These are phyloP conservation scores for Stercorarius parasiticus DNA, from an alignment of 2,113 vertebrate species.

Conservation along the genomic window DNA sequence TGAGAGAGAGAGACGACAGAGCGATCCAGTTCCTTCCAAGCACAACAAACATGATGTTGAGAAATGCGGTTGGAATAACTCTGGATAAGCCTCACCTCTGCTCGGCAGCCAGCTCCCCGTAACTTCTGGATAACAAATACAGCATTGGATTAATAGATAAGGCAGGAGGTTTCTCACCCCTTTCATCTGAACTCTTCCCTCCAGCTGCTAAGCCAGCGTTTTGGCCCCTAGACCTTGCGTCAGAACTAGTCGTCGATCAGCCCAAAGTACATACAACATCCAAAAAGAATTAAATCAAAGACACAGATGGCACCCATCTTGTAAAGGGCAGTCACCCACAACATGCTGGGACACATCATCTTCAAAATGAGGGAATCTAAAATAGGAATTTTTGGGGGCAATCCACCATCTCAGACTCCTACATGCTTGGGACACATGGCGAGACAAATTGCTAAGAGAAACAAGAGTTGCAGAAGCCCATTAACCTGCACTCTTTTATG, in stretches of 20 bases:
- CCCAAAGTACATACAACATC: background rate
- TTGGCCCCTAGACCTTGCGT: background rate
- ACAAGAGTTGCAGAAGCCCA: background rate
- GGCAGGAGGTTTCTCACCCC: background rate
- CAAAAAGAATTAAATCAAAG: background rate
- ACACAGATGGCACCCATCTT: background rate
- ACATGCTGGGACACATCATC: background rate
- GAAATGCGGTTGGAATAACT: conserved; percentile 32
- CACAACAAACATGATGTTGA: conserved; percentile 61
- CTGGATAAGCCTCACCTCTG: conserved; percentile 46
- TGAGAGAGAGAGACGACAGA: conserved; percentile 12
- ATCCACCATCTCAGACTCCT: background rate
- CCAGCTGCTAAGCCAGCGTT: background rate
- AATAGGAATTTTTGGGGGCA: background rate
- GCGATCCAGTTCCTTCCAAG: conserved; percentile 37
- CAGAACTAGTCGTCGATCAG: background rate
- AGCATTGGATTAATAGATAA: conserved; percentile 36
- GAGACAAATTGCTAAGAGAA: background rate
- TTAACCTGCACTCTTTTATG: background rate
- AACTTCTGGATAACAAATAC: conserved; percentile 41
- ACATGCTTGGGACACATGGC: accelerated
- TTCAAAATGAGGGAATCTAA: background rate
- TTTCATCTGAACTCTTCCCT: background rate
- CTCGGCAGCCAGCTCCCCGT: conserved; percentile 22
- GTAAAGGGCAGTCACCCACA: background rate